Percentiles rank a stretch among this genome's conserved stretches.
phyloP scores from a whole-genome alignment of 2,797 vertebrate species.

The Chrosomus eos region DNA sequence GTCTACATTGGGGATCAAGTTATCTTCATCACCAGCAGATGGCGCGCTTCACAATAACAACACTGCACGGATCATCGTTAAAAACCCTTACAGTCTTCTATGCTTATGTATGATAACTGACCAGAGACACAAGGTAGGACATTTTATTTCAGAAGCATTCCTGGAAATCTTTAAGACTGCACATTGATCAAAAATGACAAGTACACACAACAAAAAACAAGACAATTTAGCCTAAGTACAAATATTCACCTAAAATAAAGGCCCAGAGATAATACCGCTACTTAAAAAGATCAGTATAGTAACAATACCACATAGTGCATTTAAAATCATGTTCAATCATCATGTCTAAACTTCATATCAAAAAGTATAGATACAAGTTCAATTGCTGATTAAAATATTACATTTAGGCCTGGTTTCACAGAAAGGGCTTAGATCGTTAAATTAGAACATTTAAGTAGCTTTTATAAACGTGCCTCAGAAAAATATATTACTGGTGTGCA shows the following conservation, averaged over 20 bases:
- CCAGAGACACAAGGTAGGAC: background rate
- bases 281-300: background rate
- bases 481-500: background rate
- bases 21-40: slow-evolving; percentile 20
- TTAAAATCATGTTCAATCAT: slow-evolving; percentile 21
- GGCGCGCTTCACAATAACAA: slow-evolving; percentile 1
- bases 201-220: background rate
- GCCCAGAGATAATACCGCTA: background rate
- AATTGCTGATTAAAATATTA: slow-evolving; percentile 17
- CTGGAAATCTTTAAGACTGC: background rate
- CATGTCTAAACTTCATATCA: background rate
- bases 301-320: background rate
- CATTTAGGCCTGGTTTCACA: background rate
- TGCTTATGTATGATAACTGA: background rate
- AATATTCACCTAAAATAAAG: background rate
- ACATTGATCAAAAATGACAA: background rate
- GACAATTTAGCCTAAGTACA: background rate
- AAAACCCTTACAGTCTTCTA: background rate
- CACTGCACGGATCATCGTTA: no score
- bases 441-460: background rate
- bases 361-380: slow-evolving; percentile 53
- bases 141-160: slow-evolving; percentile 28
- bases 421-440: background rate
- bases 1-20: background rate
- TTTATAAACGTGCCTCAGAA: background rate